Conservation (phyloP, 2,113 vertebrate genomes). For the Tragelaphus buxtoni region DNA sequence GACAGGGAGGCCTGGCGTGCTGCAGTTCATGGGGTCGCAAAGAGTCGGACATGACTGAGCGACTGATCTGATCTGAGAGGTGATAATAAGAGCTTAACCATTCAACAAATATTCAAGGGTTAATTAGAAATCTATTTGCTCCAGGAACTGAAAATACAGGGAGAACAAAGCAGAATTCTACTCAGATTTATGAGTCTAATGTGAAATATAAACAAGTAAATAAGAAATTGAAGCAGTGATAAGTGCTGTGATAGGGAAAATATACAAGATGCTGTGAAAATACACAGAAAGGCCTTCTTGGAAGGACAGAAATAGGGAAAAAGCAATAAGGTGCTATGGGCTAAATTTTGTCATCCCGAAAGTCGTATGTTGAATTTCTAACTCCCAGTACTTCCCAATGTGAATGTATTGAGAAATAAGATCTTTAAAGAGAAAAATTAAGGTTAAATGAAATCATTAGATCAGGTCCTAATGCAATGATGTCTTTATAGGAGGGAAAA, state of each 20-base stretch:
- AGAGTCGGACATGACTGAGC: too few species aligned
- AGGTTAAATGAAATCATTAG: background rate
- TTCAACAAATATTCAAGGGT: constrained; percentile 40
- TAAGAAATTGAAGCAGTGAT: background rate
- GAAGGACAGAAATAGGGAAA: background rate
- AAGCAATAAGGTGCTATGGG: background rate
- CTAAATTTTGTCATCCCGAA: background rate
- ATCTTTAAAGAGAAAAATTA: background rate
- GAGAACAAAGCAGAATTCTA: background rate
- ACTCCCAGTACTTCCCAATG: background rate
- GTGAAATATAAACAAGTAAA: constrained; percentile 27
- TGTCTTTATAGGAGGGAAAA: background rate
- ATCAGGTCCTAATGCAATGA: background rate
- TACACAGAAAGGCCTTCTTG: background rate
- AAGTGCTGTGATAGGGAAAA: background rate
- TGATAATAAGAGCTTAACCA: background rate
- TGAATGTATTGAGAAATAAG: background rate
- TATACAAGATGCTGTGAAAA: background rate
- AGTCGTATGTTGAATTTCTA: background rate
- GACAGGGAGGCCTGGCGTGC: too few species aligned
- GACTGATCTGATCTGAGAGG: background rate
- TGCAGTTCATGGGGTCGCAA: too few species aligned
- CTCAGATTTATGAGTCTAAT: background rate
- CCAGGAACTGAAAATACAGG: background rate
- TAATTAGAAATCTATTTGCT: constrained; percentile 21